These are phyloP conservation scores for Leptoclinus maculatus DNA, from an alignment of 2,797 vertebrate genomes.

Conservation along the genomic window DNA sequence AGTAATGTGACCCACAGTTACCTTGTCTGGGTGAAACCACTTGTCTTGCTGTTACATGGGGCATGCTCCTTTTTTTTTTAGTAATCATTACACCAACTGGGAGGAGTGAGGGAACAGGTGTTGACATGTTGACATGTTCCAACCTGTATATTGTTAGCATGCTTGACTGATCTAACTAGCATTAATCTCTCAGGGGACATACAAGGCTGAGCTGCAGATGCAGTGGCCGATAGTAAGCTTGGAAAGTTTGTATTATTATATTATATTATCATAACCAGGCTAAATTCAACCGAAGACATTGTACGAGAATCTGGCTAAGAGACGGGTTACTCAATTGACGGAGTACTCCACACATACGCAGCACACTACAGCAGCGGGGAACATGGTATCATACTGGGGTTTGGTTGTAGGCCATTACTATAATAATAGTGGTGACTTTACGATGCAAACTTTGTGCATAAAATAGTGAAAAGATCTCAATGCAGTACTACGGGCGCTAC, in stretches of 20 bases:
- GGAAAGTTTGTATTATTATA: not conserved
- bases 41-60: conserved; percentile 33
- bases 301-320: not conserved
- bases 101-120: conserved; percentile 2
- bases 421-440: not conserved
- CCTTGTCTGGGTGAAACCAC: conserved; percentile 39
- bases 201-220: not conserved
- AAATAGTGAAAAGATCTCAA: not conserved
- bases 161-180: conserved; percentile 41
- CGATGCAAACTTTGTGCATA: not conserved
- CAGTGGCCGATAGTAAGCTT: not conserved
- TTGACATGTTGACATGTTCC: conserved; percentile 52
- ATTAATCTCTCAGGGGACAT: conserved; percentile 27
- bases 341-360: not conserved
- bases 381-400: not conserved
- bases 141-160: conserved; percentile 53
- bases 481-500: not conserved
- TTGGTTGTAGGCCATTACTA: not conserved
- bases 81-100: conserved; percentile 62
- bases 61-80: conserved; percentile 59
- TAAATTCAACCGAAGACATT: not conserved
- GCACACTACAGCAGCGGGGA: conserved; percentile 1
- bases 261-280: not conserved
- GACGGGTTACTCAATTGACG: not conserved
- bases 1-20: conserved; percentile 48